phyloP scores from a whole-genome alignment of 2,113 vertebrate genomes.

The human (Homo sapiens) region GRCh38 chr2:13476501-13477000 shows the following conservation, averaged over 20 bases:
- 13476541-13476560: neutral
- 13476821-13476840: neutral
- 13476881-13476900: neutral
- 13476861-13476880: neutral
- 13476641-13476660: neutral
- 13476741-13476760: neutral
- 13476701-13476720: neutral
- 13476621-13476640: neutral
- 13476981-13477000: neutral
- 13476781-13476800: neutral
- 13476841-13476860: neutral
- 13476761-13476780: neutral
- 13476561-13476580: neutral
- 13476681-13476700: neutral
- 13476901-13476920: neutral
- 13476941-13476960: neutral
- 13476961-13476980: neutral
- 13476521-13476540: neutral
- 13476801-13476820: neutral
- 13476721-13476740: neutral
- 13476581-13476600: neutral
- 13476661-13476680: neutral
- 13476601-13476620: neutral
- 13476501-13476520: neutral
- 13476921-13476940: constrained; percentile 38